Evolutionary conservation across 2,888 invertebrate species (phyloP), one percentile per base, ranked within the genome.

Genomic region (Volucella inanis): DNA sequence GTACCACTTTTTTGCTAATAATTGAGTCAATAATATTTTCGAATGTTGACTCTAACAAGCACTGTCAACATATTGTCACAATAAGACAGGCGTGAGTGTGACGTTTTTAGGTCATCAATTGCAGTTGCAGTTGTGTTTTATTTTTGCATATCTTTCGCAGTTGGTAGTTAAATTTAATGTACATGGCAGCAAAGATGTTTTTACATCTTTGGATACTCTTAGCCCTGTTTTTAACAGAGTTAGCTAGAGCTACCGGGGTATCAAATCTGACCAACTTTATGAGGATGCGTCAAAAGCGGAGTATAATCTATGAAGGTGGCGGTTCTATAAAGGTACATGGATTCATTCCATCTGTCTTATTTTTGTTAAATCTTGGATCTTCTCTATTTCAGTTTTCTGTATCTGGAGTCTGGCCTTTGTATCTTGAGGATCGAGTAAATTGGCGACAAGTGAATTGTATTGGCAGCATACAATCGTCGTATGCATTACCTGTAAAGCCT

Each of bases 361-460:
- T 68, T 57, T 15, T 3, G n/a, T 0, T 12, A 54, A 43, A 3
- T 11, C 8, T 22, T 54, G 6, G 6, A 41, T 47, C 14, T 49
- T 45, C 31, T 31, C 31, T 0, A 6, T 31, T 14, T 15, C 77
- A 89, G 89, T 80, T 89, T 31, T 76, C 85, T 38, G 81, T 90
- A 10, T 89, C 90, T 2, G 89, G 89, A 1, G 88, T 89, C 2
- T 88, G 90, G 87, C 88, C 88, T 0, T 72, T 91, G 1, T 74
- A 88, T 11, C 79, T 92, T 8, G 88, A 79, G 38, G 91, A 92
- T 87, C 89, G 88, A 1, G 81, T 90, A 0, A 85, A 88, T 38
- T 92, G 90, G 89, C 89, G 91, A 65, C 89, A 90, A 31, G 3
- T 91, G 2, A 88, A 90, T 4, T 88, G 88, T 59, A 89, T 88